A percentile compares a stretch with the other conserved stretches of the same genome.
These are phyloP conservation scores for Nomada hirtipes DNA, from an alignment of 2,888 invertebrate genomes.

Conservation along the genomic window DNA sequence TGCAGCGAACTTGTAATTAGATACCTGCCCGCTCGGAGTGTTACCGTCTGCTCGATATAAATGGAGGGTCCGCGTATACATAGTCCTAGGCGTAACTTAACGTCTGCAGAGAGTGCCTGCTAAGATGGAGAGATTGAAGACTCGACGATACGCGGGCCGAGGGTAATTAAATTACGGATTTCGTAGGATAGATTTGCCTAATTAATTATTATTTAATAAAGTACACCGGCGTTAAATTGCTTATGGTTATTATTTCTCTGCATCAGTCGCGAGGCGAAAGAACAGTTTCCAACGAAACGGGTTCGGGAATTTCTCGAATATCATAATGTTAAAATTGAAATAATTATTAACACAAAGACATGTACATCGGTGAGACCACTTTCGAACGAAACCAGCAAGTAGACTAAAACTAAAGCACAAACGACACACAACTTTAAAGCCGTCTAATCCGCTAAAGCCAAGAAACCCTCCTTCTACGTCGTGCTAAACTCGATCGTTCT, in stretches of 20 bases:
- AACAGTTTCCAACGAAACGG: no score
- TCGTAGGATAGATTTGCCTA: not conserved
- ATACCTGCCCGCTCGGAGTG: not conserved
- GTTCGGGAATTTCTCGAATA: no score
- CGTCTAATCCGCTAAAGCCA: not conserved
- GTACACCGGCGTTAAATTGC: no score
- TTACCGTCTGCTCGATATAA: not conserved
- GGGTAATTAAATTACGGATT: not conserved
- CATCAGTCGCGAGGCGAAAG: no score
- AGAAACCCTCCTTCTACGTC: not conserved
- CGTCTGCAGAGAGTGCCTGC: not conserved
- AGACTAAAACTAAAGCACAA: not conserved
- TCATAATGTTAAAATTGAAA: no score
- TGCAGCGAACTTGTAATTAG: slow-evolving; percentile 1
- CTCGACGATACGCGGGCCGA: not conserved
- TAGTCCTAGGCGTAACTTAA: not conserved
- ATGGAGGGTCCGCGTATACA: not conserved
- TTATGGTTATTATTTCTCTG: no score
- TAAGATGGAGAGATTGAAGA: not conserved
- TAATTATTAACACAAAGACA: not conserved
- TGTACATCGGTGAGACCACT: not conserved
- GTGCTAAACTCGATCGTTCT: not conserved
- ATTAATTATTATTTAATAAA: no score
- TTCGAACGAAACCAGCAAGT: not conserved
- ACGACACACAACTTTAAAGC: not conserved